A percentile compares a stretch with the other conserved stretches of the same genome.
These are phyloP conservation scores for Distichodus sexfasciatus DNA, from an alignment of 2,797 vertebrate genomes.

Conservation along the genomic window DNA sequence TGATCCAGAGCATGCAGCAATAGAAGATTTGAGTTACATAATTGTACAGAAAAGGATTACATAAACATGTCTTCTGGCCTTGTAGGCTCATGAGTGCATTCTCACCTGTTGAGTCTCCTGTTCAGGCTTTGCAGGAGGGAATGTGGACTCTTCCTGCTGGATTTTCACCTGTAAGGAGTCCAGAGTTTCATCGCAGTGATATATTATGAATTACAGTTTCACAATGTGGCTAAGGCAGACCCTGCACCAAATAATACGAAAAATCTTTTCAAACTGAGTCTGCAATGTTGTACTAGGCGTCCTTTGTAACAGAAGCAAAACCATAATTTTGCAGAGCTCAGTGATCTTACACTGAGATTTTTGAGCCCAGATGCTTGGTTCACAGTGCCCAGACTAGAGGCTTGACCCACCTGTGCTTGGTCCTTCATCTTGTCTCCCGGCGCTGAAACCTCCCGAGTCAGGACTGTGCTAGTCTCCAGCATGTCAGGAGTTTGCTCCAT, in stretches of 20 bases:
- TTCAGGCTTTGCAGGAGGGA: background rate
- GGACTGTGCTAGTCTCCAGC: slow-evolving; percentile 34
- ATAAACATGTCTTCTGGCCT: background rate
- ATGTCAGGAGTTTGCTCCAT: slow-evolving; percentile 29
- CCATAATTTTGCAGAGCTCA: no score
- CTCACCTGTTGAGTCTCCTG: slow-evolving; percentile 3
- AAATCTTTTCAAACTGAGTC: no score
- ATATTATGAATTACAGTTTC: no score
- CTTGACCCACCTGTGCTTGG: no score
- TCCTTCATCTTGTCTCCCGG: slow-evolving; percentile 42
- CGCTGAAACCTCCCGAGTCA: slow-evolving; percentile 32
- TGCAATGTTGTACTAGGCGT: no score
- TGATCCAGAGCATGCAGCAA: background rate
- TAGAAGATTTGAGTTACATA: no score
- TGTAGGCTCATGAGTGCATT: background rate
- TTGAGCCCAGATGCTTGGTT: slow-evolving; percentile 43
- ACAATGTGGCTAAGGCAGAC: background rate
- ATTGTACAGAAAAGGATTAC: no score
- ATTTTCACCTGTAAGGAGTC: background rate
- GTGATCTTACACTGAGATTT: slow-evolving; percentile 57
- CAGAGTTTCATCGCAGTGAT: slow-evolving; percentile 5
- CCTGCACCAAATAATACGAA: no score
- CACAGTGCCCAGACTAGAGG: no score
- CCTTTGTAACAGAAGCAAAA: no score
- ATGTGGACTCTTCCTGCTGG: background rate